A percentile compares a stretch with the other conserved stretches of the same genome.
Conservation (phyloP, 2,113 vertebrate genomes). For the Carassius gibelio region DNA sequence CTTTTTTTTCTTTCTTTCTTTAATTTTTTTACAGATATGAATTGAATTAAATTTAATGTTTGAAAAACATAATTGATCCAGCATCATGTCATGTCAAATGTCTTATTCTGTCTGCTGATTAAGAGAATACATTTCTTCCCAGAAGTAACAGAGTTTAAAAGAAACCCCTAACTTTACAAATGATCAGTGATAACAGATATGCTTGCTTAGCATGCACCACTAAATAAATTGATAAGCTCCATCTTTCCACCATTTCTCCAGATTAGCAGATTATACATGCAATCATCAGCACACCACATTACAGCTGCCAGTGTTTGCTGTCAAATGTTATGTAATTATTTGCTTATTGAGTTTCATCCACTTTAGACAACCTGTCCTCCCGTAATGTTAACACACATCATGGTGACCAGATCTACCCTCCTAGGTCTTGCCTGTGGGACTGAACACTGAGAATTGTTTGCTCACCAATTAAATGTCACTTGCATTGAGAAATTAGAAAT, state of each 20-base stretch:
- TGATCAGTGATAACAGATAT: background rate
- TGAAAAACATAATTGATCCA: background rate
- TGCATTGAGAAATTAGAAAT: background rate
- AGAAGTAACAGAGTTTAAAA: background rate
- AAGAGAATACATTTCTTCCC: background rate
- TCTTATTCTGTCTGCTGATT: background rate
- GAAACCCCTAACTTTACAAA: background rate
- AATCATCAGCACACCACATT: too few species aligned
- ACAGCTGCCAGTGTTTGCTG: too few species aligned
- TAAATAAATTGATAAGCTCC: too few species aligned
- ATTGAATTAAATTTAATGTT: background rate
- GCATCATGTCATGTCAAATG: background rate
- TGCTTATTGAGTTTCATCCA: too few species aligned
- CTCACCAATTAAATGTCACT: background rate
- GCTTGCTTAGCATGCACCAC: too few species aligned
- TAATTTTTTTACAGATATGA: too few species aligned
- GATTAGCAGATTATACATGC: too few species aligned
- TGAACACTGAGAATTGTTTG: background rate
- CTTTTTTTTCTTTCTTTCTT: too few species aligned
- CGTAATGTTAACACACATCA: too few species aligned
- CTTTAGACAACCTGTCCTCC: too few species aligned
- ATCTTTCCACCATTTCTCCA: too few species aligned
- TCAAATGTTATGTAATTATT: too few species aligned
- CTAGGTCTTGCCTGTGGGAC: conserved; percentile 27
- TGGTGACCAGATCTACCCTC: conserved; percentile 48